phyloP scores from a whole-genome alignment of 2,888 invertebrate genomes.

The Rambutsinella grinnellia region DNA sequence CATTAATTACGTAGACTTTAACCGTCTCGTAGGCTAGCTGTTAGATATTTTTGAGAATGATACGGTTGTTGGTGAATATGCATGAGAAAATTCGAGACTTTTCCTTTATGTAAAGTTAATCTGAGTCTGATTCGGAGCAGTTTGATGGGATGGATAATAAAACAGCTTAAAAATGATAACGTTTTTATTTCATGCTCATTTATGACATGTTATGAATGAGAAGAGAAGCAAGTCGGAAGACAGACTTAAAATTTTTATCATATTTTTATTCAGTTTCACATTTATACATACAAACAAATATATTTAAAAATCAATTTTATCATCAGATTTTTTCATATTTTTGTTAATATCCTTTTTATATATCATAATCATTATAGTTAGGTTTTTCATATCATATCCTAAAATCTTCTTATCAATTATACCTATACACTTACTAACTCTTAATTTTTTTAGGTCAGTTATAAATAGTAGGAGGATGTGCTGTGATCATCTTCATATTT shows the following conservation, averaged over 20 bases:
- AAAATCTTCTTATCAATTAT: background rate
- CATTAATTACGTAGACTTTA: no score
- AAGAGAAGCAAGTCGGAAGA: no score
- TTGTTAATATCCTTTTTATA: slow-evolving; percentile 41
- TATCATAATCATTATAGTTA: slow-evolving; percentile 23
- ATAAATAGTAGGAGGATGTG: slow-evolving; percentile 43
- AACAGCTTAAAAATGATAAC: background rate
- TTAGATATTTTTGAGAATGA: no score
- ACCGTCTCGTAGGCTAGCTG: no score
- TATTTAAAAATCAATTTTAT: slow-evolving; percentile 52
- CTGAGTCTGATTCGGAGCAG: background rate
- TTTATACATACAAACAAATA: slow-evolving; percentile 55
- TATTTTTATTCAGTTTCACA: slow-evolving; percentile 43
- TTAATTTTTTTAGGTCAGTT: slow-evolving; percentile 16
- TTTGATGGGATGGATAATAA: background rate
- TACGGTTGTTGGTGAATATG: no score
- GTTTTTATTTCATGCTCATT: no score
- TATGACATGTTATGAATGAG: no score
- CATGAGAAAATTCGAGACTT: no score
- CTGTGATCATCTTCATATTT: slow-evolving; percentile 32
- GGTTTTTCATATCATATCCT: slow-evolving; percentile 4
- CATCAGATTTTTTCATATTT: slow-evolving; percentile 42
- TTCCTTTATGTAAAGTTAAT: no score
- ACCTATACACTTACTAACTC: background rate
- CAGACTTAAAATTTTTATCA: no score